A percentile compares a stretch with the other conserved stretches of the same genome.
Conservation (phyloP, 2,888 invertebrate genomes). For the Apamea anceps region DNA sequence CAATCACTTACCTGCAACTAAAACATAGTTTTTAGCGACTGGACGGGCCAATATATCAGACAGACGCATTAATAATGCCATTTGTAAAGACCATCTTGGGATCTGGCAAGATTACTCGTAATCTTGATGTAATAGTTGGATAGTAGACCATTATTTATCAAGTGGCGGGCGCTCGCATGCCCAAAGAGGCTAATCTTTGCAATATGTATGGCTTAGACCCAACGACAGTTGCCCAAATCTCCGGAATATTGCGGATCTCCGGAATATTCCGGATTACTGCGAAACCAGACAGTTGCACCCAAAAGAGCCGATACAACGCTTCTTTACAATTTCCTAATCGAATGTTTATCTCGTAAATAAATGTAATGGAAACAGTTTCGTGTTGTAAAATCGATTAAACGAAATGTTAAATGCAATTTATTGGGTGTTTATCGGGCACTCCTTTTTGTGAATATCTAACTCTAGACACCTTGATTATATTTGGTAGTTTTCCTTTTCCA, state of each 20-base stretch:
- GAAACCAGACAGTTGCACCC: conserved; percentile 21
- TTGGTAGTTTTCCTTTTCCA: conserved; percentile 56
- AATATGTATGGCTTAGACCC: conserved; percentile 54
- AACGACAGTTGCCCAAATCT: conserved; percentile 17
- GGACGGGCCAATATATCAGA: background rate
- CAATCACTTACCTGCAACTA: background rate
- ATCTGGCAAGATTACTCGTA: conserved; percentile 25
- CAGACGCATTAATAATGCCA: background rate
- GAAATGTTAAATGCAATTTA: conserved; percentile 53
- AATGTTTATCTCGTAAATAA: conserved; percentile 53
- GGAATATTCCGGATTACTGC: conserved; percentile 13
- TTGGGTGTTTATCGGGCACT: conserved; percentile 56
- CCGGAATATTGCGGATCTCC: conserved; percentile 12
- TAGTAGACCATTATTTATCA: conserved; percentile 35
- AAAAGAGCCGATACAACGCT: conserved; percentile 27
- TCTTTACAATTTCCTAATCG: conserved; percentile 44
- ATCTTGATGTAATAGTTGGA: conserved; percentile 26
- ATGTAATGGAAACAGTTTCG: conserved; percentile 55
- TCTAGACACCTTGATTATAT: conserved; percentile 41
- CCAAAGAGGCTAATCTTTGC: conserved; percentile 36
- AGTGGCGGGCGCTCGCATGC: conserved; percentile 10
- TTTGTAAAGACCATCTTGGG: conserved; percentile 28
- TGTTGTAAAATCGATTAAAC: conserved; percentile 49
- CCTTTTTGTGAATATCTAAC: conserved; percentile 51
- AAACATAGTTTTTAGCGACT: background rate